These are phyloP conservation scores for Seira sanloemensis DNA, from an alignment of 2,888 invertebrate species.

Conservation along the genomic window DNA sequence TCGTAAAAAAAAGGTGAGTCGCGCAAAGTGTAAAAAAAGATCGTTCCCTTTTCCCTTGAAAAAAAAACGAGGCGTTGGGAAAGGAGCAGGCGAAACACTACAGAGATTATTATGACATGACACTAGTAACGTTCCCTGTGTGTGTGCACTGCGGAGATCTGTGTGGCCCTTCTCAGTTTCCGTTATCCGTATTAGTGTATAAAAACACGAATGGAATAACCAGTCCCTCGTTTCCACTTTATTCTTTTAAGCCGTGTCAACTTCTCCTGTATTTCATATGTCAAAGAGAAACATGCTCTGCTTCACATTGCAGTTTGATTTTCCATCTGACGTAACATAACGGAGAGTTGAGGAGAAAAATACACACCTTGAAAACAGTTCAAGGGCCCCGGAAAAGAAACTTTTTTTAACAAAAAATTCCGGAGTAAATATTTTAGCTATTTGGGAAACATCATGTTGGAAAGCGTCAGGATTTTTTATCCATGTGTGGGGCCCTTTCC, in stretches of 20 bases:
- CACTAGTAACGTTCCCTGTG: neutral
- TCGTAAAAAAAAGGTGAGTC: neutral
- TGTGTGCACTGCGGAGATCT: neutral
- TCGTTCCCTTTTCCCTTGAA: neutral
- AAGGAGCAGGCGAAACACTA: neutral
- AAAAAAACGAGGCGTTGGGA: neutral
- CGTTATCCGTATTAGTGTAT: neutral
- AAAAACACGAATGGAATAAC: neutral
- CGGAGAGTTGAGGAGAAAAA: neutral
- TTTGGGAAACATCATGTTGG: neutral
- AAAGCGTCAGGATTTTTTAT: neutral
- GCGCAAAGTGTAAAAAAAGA: neutral
- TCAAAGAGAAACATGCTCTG: neutral
- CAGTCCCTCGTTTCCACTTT: slow-evolving; percentile 1
- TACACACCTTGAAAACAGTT: neutral
- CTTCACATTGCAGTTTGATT: neutral
- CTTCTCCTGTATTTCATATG: neutral
- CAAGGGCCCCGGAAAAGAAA: neutral
- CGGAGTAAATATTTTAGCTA: neutral
- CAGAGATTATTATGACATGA: slow-evolving; percentile 12
- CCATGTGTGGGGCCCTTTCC: slow-evolving; percentile 37
- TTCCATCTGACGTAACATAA: neutral
- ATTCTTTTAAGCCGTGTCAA: neutral
- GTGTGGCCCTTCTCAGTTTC: neutral
- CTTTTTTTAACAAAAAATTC: neutral